Percentiles rank a stretch among this genome's conserved stretches.
phyloP scores from a whole-genome alignment of 2,888 invertebrate species.

The Cynaeus angustus region DNA sequence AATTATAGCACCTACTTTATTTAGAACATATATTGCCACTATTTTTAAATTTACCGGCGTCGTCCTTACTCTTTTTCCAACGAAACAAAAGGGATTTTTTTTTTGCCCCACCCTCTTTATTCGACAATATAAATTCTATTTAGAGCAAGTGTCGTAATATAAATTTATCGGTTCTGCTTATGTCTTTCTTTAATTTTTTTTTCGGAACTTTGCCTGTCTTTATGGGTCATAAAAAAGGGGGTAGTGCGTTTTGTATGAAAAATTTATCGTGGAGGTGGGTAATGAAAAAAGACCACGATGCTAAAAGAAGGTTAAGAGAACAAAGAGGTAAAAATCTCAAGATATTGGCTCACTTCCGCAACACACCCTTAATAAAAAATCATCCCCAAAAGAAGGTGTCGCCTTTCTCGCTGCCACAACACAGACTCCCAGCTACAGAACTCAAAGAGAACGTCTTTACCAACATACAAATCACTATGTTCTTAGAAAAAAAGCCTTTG shows the following conservation, averaged over 20 bases:
- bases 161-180: conserved; percentile 10
- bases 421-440: neutral
- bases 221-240: conserved; percentile 1
- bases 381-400: neutral
- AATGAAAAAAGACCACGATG: conserved; percentile 1
- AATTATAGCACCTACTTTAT: conserved; percentile 23
- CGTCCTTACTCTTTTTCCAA: neutral
- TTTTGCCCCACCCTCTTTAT: neutral
- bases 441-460: neutral
- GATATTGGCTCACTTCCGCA: too few species aligned
- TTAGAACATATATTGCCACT: conserved; percentile 9
- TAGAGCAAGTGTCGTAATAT: neutral
- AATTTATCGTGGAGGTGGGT: neutral
- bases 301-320: neutral
- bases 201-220: neutral
- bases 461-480: neutral
- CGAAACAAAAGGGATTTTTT: neutral
- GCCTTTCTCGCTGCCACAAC: neutral
- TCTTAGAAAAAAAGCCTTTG: neutral
- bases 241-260: conserved; percentile 6
- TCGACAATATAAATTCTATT: conserved; percentile 1
- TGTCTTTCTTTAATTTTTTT: neutral
- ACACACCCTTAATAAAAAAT: too few species aligned
- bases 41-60: conserved; percentile 2
- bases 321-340: neutral